phyloP scores from a whole-genome alignment of 2,888 invertebrate genomes.

The Diplazon laetatorius region DNA sequence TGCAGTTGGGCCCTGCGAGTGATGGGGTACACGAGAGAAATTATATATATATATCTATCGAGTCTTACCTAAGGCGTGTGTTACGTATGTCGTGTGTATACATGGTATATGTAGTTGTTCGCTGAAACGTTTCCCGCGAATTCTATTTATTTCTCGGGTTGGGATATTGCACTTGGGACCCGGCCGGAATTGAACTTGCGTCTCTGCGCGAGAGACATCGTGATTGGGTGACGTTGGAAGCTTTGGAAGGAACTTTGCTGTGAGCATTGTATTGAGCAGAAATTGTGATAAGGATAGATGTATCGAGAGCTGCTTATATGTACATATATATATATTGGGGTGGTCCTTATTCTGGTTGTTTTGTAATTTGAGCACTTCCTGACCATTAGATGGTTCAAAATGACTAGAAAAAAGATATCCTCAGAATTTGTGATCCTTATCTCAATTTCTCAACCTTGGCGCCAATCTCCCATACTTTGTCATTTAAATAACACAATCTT shows the following conservation, averaged over 20 bases:
- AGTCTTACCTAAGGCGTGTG: too few relatives aligned
- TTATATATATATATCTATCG: too few relatives aligned
- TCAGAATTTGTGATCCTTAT: too few relatives aligned
- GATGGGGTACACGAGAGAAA: neutral
- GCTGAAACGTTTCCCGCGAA: slow-evolving; percentile 48
- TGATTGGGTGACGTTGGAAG: too few relatives aligned
- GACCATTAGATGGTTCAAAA: too few relatives aligned
- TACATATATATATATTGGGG: neutral
- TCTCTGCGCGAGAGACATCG: neutral
- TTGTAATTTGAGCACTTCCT: too few relatives aligned
- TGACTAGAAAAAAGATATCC: too few relatives aligned
- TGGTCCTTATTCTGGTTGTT: too few relatives aligned
- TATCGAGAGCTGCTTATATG: neutral
- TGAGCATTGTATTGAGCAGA: neutral
- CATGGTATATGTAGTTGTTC: slow-evolving; percentile 38
- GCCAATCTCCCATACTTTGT: too few relatives aligned
- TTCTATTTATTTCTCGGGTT: slow-evolving; percentile 57
- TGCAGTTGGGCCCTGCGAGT: slow-evolving; percentile 7
- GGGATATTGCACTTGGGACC: slow-evolving; percentile 54
- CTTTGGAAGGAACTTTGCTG: slow-evolving; percentile 18
- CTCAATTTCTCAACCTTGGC: too few relatives aligned
- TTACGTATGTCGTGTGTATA: neutral
- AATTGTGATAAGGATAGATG: neutral
- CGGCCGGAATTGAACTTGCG: slow-evolving; percentile 28
- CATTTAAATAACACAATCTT: too few relatives aligned